Base-by-base conservation (phyloP, 2,888 invertebrate species). In the Chrysolina haemoptera region DNA sequence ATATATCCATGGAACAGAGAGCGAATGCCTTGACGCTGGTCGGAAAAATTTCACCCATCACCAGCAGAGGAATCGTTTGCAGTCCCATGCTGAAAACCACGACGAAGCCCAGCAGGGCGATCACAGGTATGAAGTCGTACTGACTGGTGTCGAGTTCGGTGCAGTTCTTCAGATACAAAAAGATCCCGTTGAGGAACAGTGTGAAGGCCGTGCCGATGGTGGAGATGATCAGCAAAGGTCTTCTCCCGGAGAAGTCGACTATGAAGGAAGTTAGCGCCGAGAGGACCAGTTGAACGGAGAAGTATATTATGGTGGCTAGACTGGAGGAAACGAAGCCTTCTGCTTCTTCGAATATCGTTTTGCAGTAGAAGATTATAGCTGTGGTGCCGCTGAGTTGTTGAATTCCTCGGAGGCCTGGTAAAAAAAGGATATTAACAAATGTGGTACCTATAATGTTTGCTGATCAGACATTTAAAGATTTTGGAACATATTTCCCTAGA, bases 351-450 rank as follows among this genome's bases (percentile, higher is more conserved):
- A 89, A 86, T 11, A 90, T 86, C 0, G 88, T 88, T 77, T 92
- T 91, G 0, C 91, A 90, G 81, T 92, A 92, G 4, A 92, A 90
- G 0, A 91, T 90, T 3, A 92, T 90, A 0, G 91, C 91, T 43
- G 91, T 91, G 70, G 91, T 91, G 1, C 92, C 93, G 80, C 91
- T 91, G 46, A 92, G 82, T 76, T 87, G 87, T 73, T 91, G 91
- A 40, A 90, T 87, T 4, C 89, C 84, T 84, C 90, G 88, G 9
- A 94, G 87, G n/a, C 91, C 90, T 53, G 92, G 85, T 55, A 91
- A 8, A 35, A 3, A 35, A 35, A 4, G 8, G 8, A 35, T 35
- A 8, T 35, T 35, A 35, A 8, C 3, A 35, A 35, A 35, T 35
- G 8, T 8, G 35, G 8, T 8, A 35, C 8, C 11, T 18, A 22